These are phyloP conservation scores for Hypothenemus hampei DNA, from an alignment of 1,140 invertebrate species.

Conservation along the genomic window DNA sequence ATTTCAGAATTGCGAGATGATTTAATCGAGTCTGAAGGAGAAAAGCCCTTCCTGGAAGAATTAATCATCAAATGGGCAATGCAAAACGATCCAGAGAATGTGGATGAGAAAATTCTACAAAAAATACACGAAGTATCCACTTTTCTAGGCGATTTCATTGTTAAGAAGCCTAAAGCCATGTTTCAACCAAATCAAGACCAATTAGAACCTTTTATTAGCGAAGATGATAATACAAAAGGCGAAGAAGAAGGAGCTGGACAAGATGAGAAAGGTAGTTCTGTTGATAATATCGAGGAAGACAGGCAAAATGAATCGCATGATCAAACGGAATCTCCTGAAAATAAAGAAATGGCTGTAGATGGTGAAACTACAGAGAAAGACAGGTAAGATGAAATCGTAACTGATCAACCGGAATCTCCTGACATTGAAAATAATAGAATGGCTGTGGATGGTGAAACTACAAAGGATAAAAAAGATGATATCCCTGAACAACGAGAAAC, in stretches of 20 bases:
- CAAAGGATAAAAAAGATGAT: too few relatives aligned
- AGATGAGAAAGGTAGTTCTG: slow-evolving; percentile 9
- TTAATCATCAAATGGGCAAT: slow-evolving; percentile 34
- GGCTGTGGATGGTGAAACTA: too few relatives aligned
- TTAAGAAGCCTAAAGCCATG: neutral
- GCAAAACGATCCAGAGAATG: slow-evolving; percentile 30
- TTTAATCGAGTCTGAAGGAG: neutral
- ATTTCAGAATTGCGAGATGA: slow-evolving; percentile 7
- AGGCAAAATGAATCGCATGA: too few relatives aligned
- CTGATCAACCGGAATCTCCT: too few relatives aligned
- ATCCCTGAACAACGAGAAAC: too few relatives aligned
- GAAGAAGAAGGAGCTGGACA: slow-evolving; percentile 11
- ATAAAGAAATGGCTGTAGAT: neutral
- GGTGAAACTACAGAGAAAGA: neutral
- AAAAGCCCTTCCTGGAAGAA: slow-evolving; percentile 28
- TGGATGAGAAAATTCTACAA: slow-evolving; percentile 27
- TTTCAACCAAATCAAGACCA: too few relatives aligned
- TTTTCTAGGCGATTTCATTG: slow-evolving; percentile 18
- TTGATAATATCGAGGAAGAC: too few relatives aligned
- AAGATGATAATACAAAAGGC: neutral
- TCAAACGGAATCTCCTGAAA: neutral
- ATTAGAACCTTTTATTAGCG: too few relatives aligned
- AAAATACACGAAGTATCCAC: slow-evolving; percentile 30
- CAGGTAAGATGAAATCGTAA: slow-evolving; percentile 5
- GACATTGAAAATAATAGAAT: too few relatives aligned